A percentile compares a stretch with the other conserved stretches of the same genome.
Conservation (phyloP, 2,113 vertebrate species). For the Epinephelus cyanopodus region DNA sequence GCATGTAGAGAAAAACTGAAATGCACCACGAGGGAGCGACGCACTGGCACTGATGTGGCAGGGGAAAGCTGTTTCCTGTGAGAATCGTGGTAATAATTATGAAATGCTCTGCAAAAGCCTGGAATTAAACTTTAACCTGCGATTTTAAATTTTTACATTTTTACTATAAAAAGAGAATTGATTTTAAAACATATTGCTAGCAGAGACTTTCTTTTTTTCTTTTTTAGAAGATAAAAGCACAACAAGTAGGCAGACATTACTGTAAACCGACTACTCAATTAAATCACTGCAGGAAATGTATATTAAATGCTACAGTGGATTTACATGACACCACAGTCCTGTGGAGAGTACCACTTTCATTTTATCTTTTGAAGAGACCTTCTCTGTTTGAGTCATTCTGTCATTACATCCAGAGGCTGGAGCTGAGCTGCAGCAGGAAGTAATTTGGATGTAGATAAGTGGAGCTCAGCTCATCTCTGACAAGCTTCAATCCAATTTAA, state of each 20-base stretch:
- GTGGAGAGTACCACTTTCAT: background rate
- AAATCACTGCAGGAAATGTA: background rate
- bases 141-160: background rate
- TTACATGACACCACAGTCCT: background rate
- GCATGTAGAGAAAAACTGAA: background rate
- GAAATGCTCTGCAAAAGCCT: background rate
- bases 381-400: constrained; percentile 25
- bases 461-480: constrained; percentile 7
- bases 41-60: background rate
- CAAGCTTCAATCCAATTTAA: constrained; percentile 10
- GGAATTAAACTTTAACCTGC: background rate
- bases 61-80: constrained; percentile 3
- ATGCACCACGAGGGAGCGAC: constrained; percentile 9
- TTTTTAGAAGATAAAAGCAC: background rate
- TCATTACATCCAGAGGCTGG: constrained; percentile 3
- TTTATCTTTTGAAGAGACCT: background rate
- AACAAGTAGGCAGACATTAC: background rate
- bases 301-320: background rate
- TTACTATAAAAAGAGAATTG: background rate
- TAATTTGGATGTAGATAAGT: constrained; percentile 19
- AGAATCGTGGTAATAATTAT: background rate
- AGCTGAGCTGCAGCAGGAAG: constrained; percentile 24
- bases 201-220: no score
- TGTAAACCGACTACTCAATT: background rate
- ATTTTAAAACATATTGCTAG: no score